Evolutionary conservation across 1,140 invertebrate genomes (phyloP).

Genomic region (Oncopeltus fasciatus): DNA sequence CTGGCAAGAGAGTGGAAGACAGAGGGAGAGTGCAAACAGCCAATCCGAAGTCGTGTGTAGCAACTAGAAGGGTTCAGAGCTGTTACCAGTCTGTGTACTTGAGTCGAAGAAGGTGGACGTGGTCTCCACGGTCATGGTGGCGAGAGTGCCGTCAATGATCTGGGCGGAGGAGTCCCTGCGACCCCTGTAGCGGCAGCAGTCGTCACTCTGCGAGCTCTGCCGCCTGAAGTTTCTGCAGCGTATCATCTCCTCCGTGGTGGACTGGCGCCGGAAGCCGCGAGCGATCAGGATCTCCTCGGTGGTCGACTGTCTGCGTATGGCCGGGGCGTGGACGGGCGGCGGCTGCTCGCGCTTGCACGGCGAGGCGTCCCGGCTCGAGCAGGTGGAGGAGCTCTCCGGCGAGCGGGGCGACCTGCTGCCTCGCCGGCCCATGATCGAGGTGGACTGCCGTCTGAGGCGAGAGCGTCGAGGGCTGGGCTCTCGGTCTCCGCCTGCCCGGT

Average conservation of each 20-base stretch:
- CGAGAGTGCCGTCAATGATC: conserved; percentile 80
- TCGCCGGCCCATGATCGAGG: conserved; percentile 29
- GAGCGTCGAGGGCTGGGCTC: conserved; percentile 53
- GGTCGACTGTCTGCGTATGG: conserved; percentile 70
- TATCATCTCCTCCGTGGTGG: conserved; percentile 84
- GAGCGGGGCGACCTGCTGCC: conserved; percentile 37
- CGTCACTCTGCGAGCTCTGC: conserved; percentile 35
- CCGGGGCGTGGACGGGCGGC: conserved; percentile 42
- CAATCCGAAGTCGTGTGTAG: not conserved
- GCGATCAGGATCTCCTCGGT: conserved; percentile 84
- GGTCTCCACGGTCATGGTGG: conserved; percentile 82
- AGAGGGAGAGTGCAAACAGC: not conserved
- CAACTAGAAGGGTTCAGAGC: conserved; percentile 29
- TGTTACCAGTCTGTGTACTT: conserved; percentile 76
- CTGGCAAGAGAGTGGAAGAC: too few species aligned
- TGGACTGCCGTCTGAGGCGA: conserved; percentile 35
- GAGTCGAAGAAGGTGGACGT: conserved; percentile 84
- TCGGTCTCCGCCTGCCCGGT: conserved; percentile 42
- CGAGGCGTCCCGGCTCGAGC: conserved; percentile 44
- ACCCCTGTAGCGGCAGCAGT: conserved; percentile 45
- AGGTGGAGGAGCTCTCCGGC: conserved; percentile 55
- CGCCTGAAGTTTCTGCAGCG: conserved; percentile 64
- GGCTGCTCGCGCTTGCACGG: conserved; percentile 26
- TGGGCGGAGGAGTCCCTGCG: conserved; percentile 74
- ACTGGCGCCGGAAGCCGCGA: conserved; percentile 72